Base-by-base conservation (phyloP, 2,888 invertebrate species). In the Malacosoma neustria region DNA sequence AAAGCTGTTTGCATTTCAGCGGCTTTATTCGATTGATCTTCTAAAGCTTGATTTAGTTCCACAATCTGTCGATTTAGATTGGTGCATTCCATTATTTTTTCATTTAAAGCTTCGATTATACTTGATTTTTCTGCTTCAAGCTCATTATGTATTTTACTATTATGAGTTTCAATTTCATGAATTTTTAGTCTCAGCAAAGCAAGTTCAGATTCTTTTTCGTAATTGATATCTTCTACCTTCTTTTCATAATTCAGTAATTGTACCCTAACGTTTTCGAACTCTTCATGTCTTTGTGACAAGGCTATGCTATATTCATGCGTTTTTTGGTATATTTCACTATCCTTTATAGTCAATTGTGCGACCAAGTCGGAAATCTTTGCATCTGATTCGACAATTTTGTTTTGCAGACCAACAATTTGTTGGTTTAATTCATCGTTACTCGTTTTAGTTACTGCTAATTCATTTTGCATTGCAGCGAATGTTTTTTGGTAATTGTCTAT, bases 1-100 rank as follows among this genome's bases (percentile, higher is more conserved):
- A 93, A 74, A 0, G 89, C 89, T 1, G 73, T 61, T 55, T 90
- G 88, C 54, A 91, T 68, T 57, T 91, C 90, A 0, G 62, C 52
- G n/a, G 88, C 50, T 55, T 88, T 89, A 29, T 65, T 75, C 5
- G 87, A 72, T 51, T 90, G 86, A 46, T 89, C 89, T 49, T 88
- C 85, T 34, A 88, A 64, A 11, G 86, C 54, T 14, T 68, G 67
- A 41, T 87, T 79, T 34, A 90, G 75, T 43, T 91, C 89, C 4
- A 70, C 59, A 29, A 90, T 76, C 50, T 80, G 77, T 48, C 72
- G 75, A 51, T 85, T 84, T 1, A 88, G 57, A 52, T 72, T 81
- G 35, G 75, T 81, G 47, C 82, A 84, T 63, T 88, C 87, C 30
- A 74, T 49, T 41, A 81, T 79, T 57, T 87, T 87, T 9, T 57